Evolutionary conservation across 2,888 invertebrate genomes (phyloP).

Genomic region (Magallana nippona): DNA sequence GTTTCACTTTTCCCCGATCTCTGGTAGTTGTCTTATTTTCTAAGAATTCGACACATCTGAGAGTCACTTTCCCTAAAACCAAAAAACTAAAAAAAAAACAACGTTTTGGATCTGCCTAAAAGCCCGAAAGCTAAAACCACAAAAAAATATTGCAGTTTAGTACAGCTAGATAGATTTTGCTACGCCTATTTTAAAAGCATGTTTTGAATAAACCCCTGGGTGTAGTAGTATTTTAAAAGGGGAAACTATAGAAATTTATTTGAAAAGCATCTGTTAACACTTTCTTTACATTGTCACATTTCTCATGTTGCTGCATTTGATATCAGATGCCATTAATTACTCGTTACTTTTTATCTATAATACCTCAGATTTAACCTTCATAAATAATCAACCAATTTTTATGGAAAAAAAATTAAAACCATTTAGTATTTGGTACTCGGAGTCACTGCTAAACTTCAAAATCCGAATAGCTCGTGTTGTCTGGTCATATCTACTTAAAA

Average conservation of each 20-base stretch:
- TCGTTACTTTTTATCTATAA: no score
- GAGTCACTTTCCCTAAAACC: neutral
- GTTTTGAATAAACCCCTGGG: no score
- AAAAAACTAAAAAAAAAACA: neutral
- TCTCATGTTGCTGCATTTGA: no score
- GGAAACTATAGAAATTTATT: no score
- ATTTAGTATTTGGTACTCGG: neutral
- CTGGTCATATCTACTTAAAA: constrained; percentile 14
- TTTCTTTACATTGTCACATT: no score
- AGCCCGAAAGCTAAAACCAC: neutral
- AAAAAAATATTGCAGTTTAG: neutral
- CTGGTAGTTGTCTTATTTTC: constrained; percentile 21
- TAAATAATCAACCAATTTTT: no score
- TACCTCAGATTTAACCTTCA: no score
- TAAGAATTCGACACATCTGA: constrained; percentile 2
- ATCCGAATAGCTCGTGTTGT: neutral
- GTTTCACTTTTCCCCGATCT: constrained; percentile 6
- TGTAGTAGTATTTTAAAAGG: no score
- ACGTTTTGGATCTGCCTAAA: neutral
- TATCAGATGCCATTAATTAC: no score
- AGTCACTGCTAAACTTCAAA: neutral
- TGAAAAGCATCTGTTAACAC: no score
- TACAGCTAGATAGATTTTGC: neutral
- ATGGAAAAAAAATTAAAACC: neutral
- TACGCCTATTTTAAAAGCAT: neutral